Base-by-base conservation (phyloP, 2,888 invertebrate genomes). In the Lypha dubia region DNA sequence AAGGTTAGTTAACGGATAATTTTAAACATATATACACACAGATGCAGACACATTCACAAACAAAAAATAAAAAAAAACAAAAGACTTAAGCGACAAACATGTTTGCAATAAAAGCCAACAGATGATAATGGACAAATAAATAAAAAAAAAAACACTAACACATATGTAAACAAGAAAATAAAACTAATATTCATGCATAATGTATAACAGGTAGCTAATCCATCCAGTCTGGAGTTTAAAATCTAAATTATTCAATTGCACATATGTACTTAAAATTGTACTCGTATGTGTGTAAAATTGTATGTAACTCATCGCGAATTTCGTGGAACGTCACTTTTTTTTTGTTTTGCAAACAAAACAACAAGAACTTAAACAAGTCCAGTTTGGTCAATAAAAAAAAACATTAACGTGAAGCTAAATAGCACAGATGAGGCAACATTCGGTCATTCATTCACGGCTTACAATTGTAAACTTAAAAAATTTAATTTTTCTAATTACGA, bases 1-100 rank as follows among this genome's bases (percentile, higher is more conserved):
- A 87, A 86, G 88, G 88, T 87, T 87, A 87, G 76, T 87, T 87
- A 88, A 88, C 88, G 88, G 88, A 84, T 87, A 86, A 87, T 86
- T 85, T 79, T 75, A 65, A 83, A 75, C 68, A 68, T 63, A 17
- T 74, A 65, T 35, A 63, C 53, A 67, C 24, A 65, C 46, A 76
- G 24, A 58, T 51, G 60, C 20, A 49, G 51, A 74, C 17, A 32
- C 20, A 22, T n/a, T n/a, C 68, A 32, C n/a, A 53, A 2, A 15
- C 20, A 35, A 4, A 8, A 24, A 24, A 6, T 15, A 8, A 13
- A 70, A 13, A 70, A 75, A 74, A 75, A 71, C 76, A 79, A 73
- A 82, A 83, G 79, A 82, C 79, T 79, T 73, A 76, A 79, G 82
- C 73, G 85, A 83, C 85, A 85, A 80, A 79, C 73, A 70, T 83